phyloP scores from a whole-genome alignment of 2,797 vertebrate genomes.

The Manis crassicaudata region DNA sequence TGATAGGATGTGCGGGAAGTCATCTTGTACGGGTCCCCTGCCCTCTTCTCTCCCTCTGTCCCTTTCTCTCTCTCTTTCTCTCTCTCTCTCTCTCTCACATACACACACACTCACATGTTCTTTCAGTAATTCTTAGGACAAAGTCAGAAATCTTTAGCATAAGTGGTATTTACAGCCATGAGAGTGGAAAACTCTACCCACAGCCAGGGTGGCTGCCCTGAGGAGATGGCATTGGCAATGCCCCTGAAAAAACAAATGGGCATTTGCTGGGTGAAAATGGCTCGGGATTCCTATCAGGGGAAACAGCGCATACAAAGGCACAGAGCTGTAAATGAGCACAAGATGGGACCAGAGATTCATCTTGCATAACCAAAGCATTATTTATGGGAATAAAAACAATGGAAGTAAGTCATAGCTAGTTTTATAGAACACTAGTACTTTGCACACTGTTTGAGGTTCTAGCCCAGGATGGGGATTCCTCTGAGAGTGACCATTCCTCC shows the following conservation, averaged over 20 bases:
- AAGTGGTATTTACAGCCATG: background rate
- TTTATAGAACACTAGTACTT: background rate
- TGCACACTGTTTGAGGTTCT: background rate
- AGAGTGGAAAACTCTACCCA: background rate
- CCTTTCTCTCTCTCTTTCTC: background rate
- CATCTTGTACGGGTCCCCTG: background rate
- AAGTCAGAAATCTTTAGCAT: background rate
- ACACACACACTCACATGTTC: background rate
- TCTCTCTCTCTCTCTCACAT: too few relatives aligned
- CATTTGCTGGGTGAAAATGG: background rate
- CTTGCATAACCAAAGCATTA: background rate
- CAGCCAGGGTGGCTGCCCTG: background rate
- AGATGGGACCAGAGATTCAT: background rate
- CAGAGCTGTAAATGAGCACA: background rate
- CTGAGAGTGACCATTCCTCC: background rate
- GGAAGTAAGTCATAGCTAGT: background rate
- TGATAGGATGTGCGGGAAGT: background rate
- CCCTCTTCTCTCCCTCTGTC: background rate
- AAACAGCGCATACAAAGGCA: background rate
- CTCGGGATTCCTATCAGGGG: slow-evolving; percentile 26
- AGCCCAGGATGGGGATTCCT: background rate
- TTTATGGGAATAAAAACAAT: slow-evolving; percentile 43
- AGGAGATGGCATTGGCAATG: background rate
- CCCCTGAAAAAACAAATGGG: background rate
- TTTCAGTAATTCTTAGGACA: background rate